A percentile compares a stretch with the other conserved stretches of the same genome.
These are phyloP conservation scores for Ostrea edulis DNA, from an alignment of 1,140 invertebrate genomes.

Conservation along the genomic window DNA sequence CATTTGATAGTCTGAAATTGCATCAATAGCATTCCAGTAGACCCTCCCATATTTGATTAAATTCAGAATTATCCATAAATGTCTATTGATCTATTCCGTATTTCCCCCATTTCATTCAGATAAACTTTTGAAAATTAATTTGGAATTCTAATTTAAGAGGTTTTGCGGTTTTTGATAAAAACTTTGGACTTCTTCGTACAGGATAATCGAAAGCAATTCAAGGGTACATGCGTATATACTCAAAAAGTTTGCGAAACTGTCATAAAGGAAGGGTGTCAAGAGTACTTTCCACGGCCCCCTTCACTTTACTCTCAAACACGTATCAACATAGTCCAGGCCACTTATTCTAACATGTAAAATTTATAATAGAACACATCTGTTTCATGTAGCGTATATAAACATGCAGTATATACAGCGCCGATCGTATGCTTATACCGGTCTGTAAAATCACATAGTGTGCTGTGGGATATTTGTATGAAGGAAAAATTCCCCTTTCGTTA, in stretches of 20 bases:
- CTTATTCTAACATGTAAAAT: neutral
- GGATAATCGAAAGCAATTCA: neutral
- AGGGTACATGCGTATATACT: neutral
- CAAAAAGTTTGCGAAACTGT: neutral
- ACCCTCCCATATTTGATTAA: neutral
- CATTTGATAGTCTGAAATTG: neutral
- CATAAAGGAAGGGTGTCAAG: neutral
- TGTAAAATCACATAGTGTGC: no score
- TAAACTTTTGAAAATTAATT: neutral
- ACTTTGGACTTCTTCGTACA: neutral
- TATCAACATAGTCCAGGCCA: neutral
- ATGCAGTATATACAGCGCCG: no score
- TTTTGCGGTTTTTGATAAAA: neutral
- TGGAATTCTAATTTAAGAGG: neutral
- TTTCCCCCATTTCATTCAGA: neutral
- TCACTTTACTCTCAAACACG: neutral
- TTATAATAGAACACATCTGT: neutral
- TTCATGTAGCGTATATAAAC: no score
- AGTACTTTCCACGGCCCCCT: neutral
- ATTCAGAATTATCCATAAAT: constrained; percentile 8
- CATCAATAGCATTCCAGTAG: neutral
- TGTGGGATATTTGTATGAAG: no score
- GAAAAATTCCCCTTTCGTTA: no score
- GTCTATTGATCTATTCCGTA: neutral
- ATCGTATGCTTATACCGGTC: no score